phyloP scores from a whole-genome alignment of 1,140 invertebrate species.

The Caerostris extrusa region DNA sequence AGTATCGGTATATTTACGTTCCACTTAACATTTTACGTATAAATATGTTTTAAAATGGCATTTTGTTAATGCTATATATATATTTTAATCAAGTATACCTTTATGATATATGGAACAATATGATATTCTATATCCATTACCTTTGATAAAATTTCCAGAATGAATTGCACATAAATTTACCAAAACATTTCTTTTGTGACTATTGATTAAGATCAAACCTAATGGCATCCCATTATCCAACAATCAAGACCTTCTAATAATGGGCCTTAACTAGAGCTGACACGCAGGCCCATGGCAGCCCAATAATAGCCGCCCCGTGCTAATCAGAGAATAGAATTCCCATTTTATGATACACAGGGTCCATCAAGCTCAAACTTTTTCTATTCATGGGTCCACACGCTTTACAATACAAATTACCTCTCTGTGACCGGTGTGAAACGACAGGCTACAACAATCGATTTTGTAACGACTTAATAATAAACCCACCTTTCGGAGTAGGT shows the following conservation, averaged over 20 bases:
- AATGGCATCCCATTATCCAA: not conserved
- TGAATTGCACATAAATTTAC: too few species aligned
- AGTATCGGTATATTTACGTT: too few species aligned
- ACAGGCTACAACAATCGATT: conserved; percentile 3
- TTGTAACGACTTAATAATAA: conserved; percentile 62
- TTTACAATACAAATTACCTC: conserved; percentile 28
- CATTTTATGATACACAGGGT: not conserved
- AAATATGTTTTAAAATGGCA: too few species aligned
- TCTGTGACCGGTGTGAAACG: not conserved
- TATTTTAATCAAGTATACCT: too few species aligned
- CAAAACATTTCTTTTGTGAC: too few species aligned
- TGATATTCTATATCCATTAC: too few species aligned
- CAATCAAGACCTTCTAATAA: not conserved
- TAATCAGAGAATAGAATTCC: not conserved
- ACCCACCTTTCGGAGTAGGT: not conserved
- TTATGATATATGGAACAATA: too few species aligned
- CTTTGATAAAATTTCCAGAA: too few species aligned
- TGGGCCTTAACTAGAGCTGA: not conserved
- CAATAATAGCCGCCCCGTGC: not conserved
- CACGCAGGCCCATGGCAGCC: not conserved
- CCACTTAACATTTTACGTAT: too few species aligned
- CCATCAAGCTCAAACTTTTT: conserved; percentile 5
- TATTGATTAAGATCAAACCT: too few species aligned
- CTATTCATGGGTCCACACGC: conserved; percentile 4
- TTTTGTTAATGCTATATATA: too few species aligned